Evolutionary conservation across 2,888 invertebrate species (phyloP).

Genomic region (Danaus chrysippus): DNA sequence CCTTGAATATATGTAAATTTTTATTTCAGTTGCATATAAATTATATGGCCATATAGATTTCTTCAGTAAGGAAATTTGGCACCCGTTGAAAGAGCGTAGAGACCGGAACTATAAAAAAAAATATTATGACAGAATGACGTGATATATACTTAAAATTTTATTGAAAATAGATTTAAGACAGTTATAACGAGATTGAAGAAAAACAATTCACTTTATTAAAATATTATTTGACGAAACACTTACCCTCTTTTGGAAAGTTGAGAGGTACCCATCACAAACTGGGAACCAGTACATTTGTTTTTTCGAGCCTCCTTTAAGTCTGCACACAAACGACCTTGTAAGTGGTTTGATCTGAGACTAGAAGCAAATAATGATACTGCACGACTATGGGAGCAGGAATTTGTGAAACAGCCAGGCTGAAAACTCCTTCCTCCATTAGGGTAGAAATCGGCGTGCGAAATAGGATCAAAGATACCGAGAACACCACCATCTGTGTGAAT

Average conservation of each 20-base stretch:
- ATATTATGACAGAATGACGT: too few species aligned
- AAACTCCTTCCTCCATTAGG: constrained; percentile 43
- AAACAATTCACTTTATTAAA: too few species aligned
- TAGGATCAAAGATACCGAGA: constrained; percentile 41
- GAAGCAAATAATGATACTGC: constrained; percentile 39
- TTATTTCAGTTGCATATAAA: too few species aligned
- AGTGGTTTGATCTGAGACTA: constrained; percentile 37
- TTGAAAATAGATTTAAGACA: too few species aligned
- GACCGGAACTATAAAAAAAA: too few species aligned
- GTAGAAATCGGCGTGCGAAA: constrained; percentile 43
- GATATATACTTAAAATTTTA: too few species aligned
- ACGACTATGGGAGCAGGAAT: constrained; percentile 41
- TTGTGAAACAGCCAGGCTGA: constrained; percentile 42
- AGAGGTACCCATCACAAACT: constrained; percentile 38
- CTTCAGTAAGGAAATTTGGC: too few species aligned
- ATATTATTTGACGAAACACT: too few species aligned
- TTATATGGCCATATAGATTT: too few species aligned
- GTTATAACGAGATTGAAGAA: too few species aligned
- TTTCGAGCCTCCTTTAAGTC: constrained; percentile 34
- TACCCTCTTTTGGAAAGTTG: constrained; percentile 38
- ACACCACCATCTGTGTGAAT: constrained; percentile 44
- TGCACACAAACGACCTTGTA: constrained; percentile 38
- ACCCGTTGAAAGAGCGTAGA: too few species aligned
- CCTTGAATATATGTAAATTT: too few species aligned
- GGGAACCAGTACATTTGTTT: constrained; percentile 34